Conservation (phyloP, 2,888 invertebrate genomes). For the Macrostomum cliftonense region DNA sequence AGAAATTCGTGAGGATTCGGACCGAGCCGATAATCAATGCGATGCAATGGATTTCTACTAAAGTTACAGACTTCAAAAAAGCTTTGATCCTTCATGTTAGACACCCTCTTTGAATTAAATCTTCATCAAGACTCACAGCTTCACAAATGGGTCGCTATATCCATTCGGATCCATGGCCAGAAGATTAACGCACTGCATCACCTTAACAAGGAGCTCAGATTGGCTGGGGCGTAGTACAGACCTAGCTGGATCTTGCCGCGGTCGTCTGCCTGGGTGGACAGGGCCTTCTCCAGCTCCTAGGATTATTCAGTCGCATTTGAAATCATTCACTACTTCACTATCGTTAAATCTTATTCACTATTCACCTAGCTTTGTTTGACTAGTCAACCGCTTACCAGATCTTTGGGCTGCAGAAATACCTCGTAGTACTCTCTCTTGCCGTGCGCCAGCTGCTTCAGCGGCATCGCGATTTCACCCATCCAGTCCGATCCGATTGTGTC, state of each 20-base stretch:
- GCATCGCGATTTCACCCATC: constrained; percentile 51
- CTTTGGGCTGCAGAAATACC: constrained; percentile 44
- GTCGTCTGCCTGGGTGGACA: constrained; percentile 30
- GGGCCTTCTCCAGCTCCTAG: constrained; percentile 26
- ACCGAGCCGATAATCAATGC: too few relatives aligned
- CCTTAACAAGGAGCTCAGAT: constrained; percentile 59
- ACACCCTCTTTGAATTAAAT: too few relatives aligned
- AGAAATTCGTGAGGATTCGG: too few relatives aligned
- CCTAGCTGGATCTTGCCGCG: constrained; percentile 64
- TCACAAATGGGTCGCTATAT: constrained; percentile 83
- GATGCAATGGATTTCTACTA: too few relatives aligned
- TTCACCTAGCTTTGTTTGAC: too few relatives aligned
- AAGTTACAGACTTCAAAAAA: too few relatives aligned
- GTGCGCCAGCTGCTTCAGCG: constrained; percentile 46
- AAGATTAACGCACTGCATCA: constrained; percentile 63
- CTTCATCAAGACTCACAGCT: constrained; percentile 49
- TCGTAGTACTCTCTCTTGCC: constrained; percentile 44
- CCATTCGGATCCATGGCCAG: constrained; percentile 77
- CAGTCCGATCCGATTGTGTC: constrained; percentile 67
- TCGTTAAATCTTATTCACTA: too few relatives aligned
- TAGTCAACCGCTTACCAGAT: constrained; percentile 31
- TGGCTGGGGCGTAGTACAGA: constrained; percentile 61
- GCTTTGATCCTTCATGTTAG: too few relatives aligned
- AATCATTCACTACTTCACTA: too few relatives aligned
- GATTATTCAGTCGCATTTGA: too few relatives aligned